These are phyloP conservation scores for Phanerotoma sp. DNA, from an alignment of 2,888 invertebrate genomes.

Conservation along the genomic window DNA sequence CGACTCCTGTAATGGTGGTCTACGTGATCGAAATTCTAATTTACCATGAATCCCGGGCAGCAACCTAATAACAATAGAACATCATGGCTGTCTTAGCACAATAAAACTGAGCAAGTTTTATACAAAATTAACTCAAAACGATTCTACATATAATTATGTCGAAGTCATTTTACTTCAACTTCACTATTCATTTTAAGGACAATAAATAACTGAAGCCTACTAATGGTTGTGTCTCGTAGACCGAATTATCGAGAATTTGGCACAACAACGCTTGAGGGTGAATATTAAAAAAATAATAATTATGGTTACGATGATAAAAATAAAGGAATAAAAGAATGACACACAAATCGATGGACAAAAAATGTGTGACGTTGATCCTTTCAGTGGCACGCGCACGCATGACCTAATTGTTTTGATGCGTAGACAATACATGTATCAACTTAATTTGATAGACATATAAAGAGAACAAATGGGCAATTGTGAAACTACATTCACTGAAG, in stretches of 20 bases:
- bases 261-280: neutral
- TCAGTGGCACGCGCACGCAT: conserved; percentile 5
- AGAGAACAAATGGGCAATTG: conserved; percentile 1
- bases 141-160: neutral
- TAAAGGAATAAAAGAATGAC: neutral
- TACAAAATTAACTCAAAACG: neutral
- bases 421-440: conserved; percentile 14
- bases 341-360: conserved; percentile 1
- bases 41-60: neutral
- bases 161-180: no score
- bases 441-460: conserved; percentile 4
- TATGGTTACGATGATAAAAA: no score
- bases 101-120: no score
- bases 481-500: conserved; percentile 9
- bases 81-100: no score
- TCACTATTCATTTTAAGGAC: no score
- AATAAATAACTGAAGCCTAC: no score
- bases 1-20: neutral
- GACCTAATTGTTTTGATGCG: conserved; percentile 22
- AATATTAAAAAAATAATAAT: neutral
- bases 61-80: neutral
- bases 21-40: conserved; percentile 19
- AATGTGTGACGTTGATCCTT: conserved; percentile 12
- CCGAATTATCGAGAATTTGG: neutral
- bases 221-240: neutral